Conservation (phyloP, 2,888 invertebrate species). For the Coelogynopora nodosa region DNA sequence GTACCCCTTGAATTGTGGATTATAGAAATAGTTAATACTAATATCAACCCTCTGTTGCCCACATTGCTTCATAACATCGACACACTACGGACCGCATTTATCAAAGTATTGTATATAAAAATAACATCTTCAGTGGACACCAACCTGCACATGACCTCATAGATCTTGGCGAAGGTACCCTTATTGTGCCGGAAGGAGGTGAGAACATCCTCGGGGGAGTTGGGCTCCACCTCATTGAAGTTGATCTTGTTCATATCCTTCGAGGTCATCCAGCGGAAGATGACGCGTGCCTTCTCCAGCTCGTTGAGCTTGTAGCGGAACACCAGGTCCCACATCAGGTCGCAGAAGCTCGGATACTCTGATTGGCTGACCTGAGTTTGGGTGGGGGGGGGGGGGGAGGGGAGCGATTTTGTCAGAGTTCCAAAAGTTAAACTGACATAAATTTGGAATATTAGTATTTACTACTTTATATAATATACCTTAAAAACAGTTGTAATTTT, state of each 20-base stretch:
- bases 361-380: constrained; percentile 57
- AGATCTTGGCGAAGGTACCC: constrained; percentile 60
- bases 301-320: constrained; percentile 58
- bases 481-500: too few relatives aligned
- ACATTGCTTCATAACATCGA: too few relatives aligned
- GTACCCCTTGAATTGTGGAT: too few relatives aligned
- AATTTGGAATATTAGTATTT: too few relatives aligned
- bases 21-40: too few relatives aligned
- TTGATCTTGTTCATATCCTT: constrained; percentile 61
- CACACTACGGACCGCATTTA: too few relatives aligned
- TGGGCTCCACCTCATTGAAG: constrained; percentile 56
- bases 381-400: not conserved
- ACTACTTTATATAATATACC: too few relatives aligned
- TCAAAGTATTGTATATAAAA: too few relatives aligned
- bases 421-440: too few relatives aligned
- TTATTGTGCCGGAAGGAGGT: constrained; percentile 60
- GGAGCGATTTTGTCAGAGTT: not conserved
- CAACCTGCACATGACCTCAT: constrained; percentile 59
- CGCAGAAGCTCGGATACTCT: constrained; percentile 59
- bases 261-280: constrained; percentile 62
- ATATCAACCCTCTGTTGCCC: too few relatives aligned
- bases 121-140: too few relatives aligned
- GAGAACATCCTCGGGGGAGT: constrained; percentile 59
- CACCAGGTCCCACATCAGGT: constrained; percentile 60
- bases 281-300: constrained; percentile 60